Evolutionary conservation across 2,113 vertebrate species (phyloP).

Genomic region (Seriola dumerili): DNA sequence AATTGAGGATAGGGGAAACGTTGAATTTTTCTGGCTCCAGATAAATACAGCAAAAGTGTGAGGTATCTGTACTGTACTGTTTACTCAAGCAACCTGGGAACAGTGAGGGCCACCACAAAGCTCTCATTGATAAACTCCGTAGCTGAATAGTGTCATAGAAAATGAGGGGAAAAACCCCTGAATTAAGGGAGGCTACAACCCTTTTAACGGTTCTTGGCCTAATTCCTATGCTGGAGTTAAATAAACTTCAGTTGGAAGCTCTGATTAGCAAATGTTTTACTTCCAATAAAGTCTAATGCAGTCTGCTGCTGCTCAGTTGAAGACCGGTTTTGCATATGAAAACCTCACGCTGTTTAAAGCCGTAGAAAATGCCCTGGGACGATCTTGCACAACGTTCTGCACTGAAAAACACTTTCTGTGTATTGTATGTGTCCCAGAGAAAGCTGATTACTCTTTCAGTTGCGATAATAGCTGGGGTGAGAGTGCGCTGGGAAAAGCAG

Average conservation of each 20-base stretch:
- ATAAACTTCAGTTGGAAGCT: conserved; percentile 76
- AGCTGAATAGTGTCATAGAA: conserved; percentile 81
- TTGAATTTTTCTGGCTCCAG: conserved; percentile 61
- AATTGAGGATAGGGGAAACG: conserved; percentile 74
- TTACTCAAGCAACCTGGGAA: conserved; percentile 79
- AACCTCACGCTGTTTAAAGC: conserved; percentile 63
- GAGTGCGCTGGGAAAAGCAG: conserved; percentile 79
- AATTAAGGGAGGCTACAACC: conserved; percentile 72
- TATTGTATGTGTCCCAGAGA: conserved; percentile 68
- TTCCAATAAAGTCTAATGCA: conserved; percentile 59
- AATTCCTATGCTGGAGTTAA: conserved; percentile 70
- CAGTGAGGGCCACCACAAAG: conserved; percentile 77
- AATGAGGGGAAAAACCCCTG: conserved; percentile 58
- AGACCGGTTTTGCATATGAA: conserved; percentile 80
- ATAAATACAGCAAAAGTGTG: conserved; percentile 76
- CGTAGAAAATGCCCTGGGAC: conserved; percentile 68
- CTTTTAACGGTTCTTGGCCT: conserved; percentile 75
- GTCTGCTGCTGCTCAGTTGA: conserved; percentile 64
- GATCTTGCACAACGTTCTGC: conserved; percentile 65
- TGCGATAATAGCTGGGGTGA: conserved; percentile 78
- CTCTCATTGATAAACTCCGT: conserved; percentile 82
- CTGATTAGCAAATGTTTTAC: conserved; percentile 68
- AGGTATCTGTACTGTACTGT: conserved; percentile 79
- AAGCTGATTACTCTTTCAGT: conserved; percentile 77
- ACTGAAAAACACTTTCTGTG: conserved; percentile 76